These are phyloP conservation scores for Malurus elegans DNA, from an alignment of 2,113 vertebrate species.

Conservation along the genomic window DNA sequence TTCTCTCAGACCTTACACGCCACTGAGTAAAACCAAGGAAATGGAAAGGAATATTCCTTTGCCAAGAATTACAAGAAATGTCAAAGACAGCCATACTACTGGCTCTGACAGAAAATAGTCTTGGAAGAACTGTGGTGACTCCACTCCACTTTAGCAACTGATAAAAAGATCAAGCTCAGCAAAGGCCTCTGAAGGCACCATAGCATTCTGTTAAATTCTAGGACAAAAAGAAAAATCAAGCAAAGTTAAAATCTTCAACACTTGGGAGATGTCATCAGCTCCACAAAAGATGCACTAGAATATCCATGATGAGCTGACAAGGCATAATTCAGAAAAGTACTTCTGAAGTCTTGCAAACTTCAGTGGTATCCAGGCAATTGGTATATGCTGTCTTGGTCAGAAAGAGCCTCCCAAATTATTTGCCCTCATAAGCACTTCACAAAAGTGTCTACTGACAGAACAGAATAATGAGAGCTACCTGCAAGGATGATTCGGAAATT, in stretches of 20 bases:
- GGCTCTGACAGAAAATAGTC: neutral
- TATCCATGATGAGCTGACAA: neutral
- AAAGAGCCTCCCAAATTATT: neutral
- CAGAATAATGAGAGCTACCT: slow-evolving; percentile 6
- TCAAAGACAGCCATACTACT: neutral
- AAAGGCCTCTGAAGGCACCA: neutral
- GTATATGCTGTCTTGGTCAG: neutral
- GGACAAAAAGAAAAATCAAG: neutral
- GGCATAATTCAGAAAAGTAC: neutral
- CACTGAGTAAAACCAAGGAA: neutral
- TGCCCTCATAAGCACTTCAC: neutral
- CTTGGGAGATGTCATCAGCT: neutral
- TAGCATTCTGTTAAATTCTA: neutral
- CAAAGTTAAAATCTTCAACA: neutral
- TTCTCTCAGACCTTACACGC: neutral
- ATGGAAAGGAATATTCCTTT: neutral
- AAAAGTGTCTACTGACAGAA: neutral
- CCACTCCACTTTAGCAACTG: neutral
- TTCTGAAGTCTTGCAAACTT: neutral
- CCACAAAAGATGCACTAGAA: neutral
- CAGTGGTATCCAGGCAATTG: neutral
- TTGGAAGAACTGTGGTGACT: neutral
- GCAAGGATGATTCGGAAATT: neutral
- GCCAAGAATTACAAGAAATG: neutral
- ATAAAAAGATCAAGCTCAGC: neutral